Evolutionary conservation across 2,888 invertebrate genomes (phyloP).

Genomic region (Cepaea hortensis): DNA sequence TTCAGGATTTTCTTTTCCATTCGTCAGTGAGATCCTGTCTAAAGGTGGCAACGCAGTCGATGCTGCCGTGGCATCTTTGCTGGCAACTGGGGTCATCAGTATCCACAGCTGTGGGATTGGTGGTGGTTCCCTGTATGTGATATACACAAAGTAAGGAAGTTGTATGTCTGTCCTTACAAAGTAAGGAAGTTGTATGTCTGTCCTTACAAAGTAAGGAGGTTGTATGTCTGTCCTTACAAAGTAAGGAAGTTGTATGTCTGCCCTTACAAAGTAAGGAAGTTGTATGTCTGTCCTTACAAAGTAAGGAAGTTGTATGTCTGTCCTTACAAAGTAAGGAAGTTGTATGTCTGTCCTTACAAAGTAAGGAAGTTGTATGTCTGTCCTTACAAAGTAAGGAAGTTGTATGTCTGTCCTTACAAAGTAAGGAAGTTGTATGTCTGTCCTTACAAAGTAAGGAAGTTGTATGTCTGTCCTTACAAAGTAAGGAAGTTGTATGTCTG

Average conservation of each 20-base stretch:
- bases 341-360: no score
- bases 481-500: no score
- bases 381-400: no score
- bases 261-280: no score
- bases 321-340: no score
- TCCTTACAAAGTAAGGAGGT: conserved; percentile 20
- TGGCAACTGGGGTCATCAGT: conserved; percentile 36
- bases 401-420: no score
- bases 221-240: not conserved
- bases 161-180: not conserved
- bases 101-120: conserved; percentile 46
- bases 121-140: conserved; percentile 36
- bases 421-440: no score
- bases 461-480: no score
- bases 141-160: conserved; percentile 36
- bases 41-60: conserved; percentile 42
- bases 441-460: no score
- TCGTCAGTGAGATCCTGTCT: conserved; percentile 26
- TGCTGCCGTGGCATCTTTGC: conserved; percentile 36
- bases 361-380: no score
- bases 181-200: not conserved
- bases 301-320: no score
- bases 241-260: not conserved
- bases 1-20: not conserved
- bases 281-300: no score